phyloP scores from a whole-genome alignment of 2,888 invertebrate genomes.

The Drosophila atroscutellata region DNA sequence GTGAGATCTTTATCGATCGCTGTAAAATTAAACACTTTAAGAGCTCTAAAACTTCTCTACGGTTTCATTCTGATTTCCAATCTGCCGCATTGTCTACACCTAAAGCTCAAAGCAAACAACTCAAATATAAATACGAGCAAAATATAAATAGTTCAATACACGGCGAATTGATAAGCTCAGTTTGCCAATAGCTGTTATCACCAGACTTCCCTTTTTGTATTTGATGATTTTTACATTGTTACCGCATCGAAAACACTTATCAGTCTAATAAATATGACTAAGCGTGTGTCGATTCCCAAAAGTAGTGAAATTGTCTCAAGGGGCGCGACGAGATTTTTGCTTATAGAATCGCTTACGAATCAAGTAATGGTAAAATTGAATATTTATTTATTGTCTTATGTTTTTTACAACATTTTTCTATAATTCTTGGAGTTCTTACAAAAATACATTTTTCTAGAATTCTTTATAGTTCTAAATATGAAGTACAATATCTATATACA shows the following conservation, averaged over 20 bases:
- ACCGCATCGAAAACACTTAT: neutral
- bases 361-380: neutral
- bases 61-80: neutral
- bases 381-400: neutral
- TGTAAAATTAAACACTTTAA: neutral
- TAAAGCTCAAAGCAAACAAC: neutral
- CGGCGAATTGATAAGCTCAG: neutral
- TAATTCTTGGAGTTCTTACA: accelerated
- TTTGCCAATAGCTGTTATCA: neutral
- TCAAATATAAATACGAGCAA: neutral
- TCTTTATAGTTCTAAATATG: neutral
- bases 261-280: neutral
- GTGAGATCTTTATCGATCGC: conserved; percentile 39
- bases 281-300: neutral
- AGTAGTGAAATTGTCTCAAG: neutral
- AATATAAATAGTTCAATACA: neutral
- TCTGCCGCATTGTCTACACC: neutral
- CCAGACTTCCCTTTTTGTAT: neutral
- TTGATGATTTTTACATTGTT: neutral
- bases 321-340: conserved; percentile 20
- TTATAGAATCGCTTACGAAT: conserved; percentile 49
- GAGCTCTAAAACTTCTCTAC: neutral
- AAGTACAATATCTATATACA: neutral
- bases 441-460: neutral
- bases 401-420: neutral